A percentile compares a stretch with the other conserved stretches of the same genome.
These are phyloP conservation scores for Drosophila nigricruria DNA, from an alignment of 2,888 invertebrate species.

Conservation along the genomic window DNA sequence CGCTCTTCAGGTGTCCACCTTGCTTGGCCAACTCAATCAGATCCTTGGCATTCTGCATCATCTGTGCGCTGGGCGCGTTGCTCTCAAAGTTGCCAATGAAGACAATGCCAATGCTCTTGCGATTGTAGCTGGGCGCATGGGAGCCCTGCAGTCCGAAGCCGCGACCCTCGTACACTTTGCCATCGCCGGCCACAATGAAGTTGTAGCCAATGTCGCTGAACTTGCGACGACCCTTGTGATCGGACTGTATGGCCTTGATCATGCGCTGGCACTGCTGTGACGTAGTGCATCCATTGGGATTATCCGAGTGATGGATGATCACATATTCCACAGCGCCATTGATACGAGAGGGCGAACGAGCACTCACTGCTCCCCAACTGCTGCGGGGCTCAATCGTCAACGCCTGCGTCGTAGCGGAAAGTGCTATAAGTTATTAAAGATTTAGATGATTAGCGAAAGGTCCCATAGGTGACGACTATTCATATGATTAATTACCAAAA, in stretches of 20 bases:
- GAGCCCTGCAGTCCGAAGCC: constrained; percentile 90
- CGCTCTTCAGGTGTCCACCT: constrained; percentile 87
- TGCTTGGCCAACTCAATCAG: constrained; percentile 88
- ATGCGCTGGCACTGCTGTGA: constrained; percentile 86
- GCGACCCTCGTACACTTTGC: constrained; percentile 89
- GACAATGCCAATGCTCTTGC: constrained; percentile 89
- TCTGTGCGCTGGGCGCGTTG: constrained; percentile 87
- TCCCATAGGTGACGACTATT: not conserved
- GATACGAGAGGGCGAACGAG: constrained; percentile 85
- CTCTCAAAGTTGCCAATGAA: constrained; percentile 87
- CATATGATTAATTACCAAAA: constrained; percentile 64
- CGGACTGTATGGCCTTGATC: constrained; percentile 89
- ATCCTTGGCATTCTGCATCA: constrained; percentile 87
- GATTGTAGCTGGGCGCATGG: constrained; percentile 89
- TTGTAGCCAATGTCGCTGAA: constrained; percentile 91
- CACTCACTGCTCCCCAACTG: constrained; percentile 87
- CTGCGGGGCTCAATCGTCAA: constrained; percentile 82
- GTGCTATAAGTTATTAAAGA: constrained; percentile 28
- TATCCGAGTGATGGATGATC: constrained; percentile 90
- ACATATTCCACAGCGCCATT: constrained; percentile 88
- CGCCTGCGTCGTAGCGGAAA: constrained; percentile 37
- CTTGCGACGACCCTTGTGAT: constrained; percentile 87
- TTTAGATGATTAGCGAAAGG: constrained; percentile 4
- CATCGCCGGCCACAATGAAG: constrained; percentile 91
- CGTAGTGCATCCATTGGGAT: constrained; percentile 87